phyloP scores from a whole-genome alignment of 1,140 invertebrate genomes.

The Subanguina moxae region DNA sequence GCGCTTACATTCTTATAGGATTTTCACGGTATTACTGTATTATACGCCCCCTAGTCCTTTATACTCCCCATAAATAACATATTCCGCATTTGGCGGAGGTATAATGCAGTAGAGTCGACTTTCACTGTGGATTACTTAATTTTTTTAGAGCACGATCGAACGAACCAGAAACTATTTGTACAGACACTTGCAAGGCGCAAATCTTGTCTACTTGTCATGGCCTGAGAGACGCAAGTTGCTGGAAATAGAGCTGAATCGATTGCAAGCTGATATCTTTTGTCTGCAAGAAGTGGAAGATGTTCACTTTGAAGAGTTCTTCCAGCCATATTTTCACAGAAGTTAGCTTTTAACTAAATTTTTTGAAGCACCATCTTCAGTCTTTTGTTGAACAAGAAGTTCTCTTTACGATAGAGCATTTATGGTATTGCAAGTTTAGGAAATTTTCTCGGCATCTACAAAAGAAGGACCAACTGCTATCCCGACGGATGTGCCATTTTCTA shows the following conservation, averaged over 20 bases:
- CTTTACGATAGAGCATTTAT: no score
- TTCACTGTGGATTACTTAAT: no score
- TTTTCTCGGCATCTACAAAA: not conserved
- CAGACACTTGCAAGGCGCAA: conserved; percentile 1
- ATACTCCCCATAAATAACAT: no score
- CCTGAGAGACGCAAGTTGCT: conserved; percentile 12
- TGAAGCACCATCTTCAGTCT: no score
- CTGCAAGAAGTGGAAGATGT: conserved; percentile 23
- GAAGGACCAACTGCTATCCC: not conserved
- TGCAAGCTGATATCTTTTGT: conserved; percentile 20
- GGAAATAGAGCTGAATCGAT: conserved; percentile 11
- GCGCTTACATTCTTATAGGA: no score
- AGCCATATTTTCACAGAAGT: conserved; percentile 16
- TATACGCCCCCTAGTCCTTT: no score
- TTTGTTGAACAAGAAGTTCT: no score
- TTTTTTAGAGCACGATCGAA: not conserved
- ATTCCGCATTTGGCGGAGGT: no score
- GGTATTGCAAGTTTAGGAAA: conserved; percentile 5
- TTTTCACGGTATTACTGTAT: no score
- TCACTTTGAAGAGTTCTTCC: conserved; percentile 15
- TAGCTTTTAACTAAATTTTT: not conserved
- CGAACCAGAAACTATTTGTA: conserved; percentile 11
- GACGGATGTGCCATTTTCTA: conserved; percentile 27
- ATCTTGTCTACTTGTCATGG: not conserved
- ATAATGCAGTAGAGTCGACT: no score